Evolutionary conservation across 2,888 invertebrate species (phyloP).

Genomic region (Andricus quercusramuli): DNA sequence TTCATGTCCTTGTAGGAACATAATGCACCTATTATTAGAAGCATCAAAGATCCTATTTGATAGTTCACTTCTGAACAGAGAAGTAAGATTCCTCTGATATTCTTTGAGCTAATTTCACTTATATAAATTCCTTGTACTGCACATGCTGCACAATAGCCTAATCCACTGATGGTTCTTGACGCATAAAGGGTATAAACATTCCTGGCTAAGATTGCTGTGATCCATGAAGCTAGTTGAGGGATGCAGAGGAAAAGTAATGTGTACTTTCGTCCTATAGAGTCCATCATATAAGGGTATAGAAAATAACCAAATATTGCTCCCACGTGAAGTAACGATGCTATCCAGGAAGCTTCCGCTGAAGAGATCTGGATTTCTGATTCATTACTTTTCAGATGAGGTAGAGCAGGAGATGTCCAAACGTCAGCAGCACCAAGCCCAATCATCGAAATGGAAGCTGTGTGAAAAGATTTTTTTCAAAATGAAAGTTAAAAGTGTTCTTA

Average conservation of each 20-base stretch:
- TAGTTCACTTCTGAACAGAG: neutral
- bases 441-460: constrained; percentile 66
- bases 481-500: no score
- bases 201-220: constrained; percentile 65
- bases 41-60: constrained; percentile 2
- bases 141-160: constrained; percentile 25
- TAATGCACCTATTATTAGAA: constrained; percentile 16
- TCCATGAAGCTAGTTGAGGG: constrained; percentile 69
- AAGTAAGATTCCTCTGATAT: neutral
- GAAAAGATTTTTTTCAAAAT: no score
- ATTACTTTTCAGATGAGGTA: constrained; percentile 65
- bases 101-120: constrained; percentile 19
- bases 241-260: constrained; percentile 66
- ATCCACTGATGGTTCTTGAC: constrained; percentile 78
- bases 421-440: constrained; percentile 69
- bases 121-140: constrained; percentile 10
- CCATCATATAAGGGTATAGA: constrained; percentile 64
- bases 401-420: constrained; percentile 71
- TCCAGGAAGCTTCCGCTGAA: constrained; percentile 68
- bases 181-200: constrained; percentile 69
- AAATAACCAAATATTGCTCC: constrained; percentile 69
- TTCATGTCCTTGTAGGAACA: neutral
- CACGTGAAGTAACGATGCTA: constrained; percentile 69
- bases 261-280: constrained; percentile 69
- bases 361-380: constrained; percentile 65